These are phyloP conservation scores for Cyanocitta stelleri DNA, from an alignment of 2,113 vertebrate genomes.

Conservation along the genomic window DNA sequence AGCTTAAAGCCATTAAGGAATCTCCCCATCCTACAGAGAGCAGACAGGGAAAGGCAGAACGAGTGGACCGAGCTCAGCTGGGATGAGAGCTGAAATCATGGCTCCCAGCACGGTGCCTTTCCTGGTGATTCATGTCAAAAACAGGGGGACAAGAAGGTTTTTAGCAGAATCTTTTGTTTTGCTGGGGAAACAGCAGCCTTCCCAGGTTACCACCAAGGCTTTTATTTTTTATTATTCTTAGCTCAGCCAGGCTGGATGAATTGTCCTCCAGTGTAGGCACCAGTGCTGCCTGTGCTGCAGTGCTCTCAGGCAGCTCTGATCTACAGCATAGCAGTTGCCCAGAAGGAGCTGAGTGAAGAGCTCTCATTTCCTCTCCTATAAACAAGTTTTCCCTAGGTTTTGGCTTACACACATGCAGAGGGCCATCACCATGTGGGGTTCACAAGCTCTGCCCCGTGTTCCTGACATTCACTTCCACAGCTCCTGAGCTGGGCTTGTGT, in stretches of 20 bases:
- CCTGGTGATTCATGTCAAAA: background rate
- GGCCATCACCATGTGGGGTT: background rate
- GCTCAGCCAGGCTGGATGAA: background rate
- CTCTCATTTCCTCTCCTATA: background rate
- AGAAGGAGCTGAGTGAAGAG: background rate
- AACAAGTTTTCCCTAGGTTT: background rate
- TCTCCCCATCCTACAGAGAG: background rate
- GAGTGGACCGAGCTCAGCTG: background rate
- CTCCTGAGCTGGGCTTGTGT: rapidly evolving
- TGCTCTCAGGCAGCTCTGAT: background rate
- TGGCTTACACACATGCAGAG: background rate
- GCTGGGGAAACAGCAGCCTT: background rate
- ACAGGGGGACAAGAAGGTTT: background rate
- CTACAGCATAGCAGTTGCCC: background rate
- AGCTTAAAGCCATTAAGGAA: background rate
- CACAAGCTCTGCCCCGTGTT: rapidly evolving
- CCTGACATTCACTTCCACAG: background rate
- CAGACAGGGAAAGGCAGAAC: background rate
- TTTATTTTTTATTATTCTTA: background rate
- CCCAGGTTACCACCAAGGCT: background rate
- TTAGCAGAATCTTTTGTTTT: background rate
- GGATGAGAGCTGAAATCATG: background rate
- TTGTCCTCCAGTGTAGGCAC: background rate
- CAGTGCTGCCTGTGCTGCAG: background rate
- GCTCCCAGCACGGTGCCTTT: background rate